A percentile compares a stretch with the other conserved stretches of the same genome.
Conservation (phyloP, 2,888 invertebrate species). For the Carterocephalus palaemon region DNA sequence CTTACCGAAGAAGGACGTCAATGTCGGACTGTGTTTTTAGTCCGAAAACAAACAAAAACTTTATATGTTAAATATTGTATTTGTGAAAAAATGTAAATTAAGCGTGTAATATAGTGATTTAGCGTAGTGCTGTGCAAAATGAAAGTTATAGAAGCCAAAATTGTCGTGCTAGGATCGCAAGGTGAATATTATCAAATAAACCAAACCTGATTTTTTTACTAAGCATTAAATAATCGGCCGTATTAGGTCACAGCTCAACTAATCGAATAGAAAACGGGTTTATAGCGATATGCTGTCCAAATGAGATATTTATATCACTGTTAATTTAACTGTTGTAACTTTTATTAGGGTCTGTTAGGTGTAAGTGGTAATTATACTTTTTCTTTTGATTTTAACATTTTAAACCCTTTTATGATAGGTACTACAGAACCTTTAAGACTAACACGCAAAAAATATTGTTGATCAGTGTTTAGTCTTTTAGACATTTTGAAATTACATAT, state of each 20-base stretch:
- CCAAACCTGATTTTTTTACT: slow-evolving; percentile 5
- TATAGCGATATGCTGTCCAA: slow-evolving; percentile 18
- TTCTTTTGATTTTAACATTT: too few species aligned
- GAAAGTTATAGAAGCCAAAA: slow-evolving; percentile 90
- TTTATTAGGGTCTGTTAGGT: too few species aligned
- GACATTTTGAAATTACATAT: too few species aligned
- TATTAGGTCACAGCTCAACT: slow-evolving; percentile 16
- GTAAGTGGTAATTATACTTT: too few species aligned
- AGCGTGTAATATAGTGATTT: slow-evolving; percentile 4
- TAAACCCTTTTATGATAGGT: too few species aligned
- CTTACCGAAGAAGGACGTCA: slow-evolving; percentile 14
- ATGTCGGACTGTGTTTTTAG: slow-evolving; percentile 1
- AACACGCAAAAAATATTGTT: too few species aligned
- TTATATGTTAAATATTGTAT: too few species aligned
- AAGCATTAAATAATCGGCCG: slow-evolving; percentile 16
- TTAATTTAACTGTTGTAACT: too few species aligned
- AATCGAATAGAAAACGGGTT: slow-evolving; percentile 12
- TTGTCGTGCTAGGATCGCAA: slow-evolving; percentile 90
- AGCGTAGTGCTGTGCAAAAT: slow-evolving; percentile 58
- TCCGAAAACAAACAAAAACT: slow-evolving; percentile 14
- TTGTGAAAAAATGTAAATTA: slow-evolving; percentile 14
- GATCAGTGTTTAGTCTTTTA: too few species aligned
- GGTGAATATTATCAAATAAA: slow-evolving; percentile 71
- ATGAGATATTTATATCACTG: too few species aligned
- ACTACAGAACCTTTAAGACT: too few species aligned